These are phyloP conservation scores for Falco punctatus DNA, from an alignment of 2,113 vertebrate species.

Conservation along the genomic window DNA sequence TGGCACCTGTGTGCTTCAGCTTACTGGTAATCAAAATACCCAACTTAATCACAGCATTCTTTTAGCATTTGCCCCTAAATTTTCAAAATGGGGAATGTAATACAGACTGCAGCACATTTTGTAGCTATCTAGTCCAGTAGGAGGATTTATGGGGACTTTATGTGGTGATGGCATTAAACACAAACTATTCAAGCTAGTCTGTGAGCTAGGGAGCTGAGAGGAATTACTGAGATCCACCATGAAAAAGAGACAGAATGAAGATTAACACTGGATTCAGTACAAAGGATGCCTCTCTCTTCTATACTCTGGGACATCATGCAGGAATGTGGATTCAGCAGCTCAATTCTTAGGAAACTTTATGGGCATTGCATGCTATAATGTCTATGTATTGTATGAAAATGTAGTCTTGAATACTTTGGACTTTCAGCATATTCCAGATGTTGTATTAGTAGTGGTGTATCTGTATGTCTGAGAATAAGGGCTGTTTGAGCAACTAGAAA, in stretches of 20 bases:
- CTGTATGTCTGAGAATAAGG: neutral
- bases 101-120: neutral
- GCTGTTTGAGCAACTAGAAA: neutral
- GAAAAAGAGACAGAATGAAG: neutral
- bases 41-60: slow-evolving; percentile 15
- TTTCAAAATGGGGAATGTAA: neutral
- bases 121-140: neutral
- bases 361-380: neutral
- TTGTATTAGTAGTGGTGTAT: neutral
- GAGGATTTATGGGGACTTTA: slow-evolving; percentile 13
- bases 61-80: slow-evolving; percentile 5
- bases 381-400: neutral
- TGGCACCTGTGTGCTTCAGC: neutral
- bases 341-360: neutral
- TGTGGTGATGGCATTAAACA: neutral
- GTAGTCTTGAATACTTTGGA: neutral
- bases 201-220: neutral
- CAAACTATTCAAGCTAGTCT: neutral
- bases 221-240: slow-evolving; percentile 9
- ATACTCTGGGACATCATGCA: neutral
- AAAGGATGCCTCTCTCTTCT: neutral
- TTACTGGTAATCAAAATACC: neutral
- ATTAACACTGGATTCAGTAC: neutral
- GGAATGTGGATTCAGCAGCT: neutral
- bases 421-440: neutral